A percentile compares a stretch with the other conserved stretches of the same genome.
phyloP scores from a whole-genome alignment of 2,888 invertebrate species.

The Pristionchus maxplancki region DNA sequence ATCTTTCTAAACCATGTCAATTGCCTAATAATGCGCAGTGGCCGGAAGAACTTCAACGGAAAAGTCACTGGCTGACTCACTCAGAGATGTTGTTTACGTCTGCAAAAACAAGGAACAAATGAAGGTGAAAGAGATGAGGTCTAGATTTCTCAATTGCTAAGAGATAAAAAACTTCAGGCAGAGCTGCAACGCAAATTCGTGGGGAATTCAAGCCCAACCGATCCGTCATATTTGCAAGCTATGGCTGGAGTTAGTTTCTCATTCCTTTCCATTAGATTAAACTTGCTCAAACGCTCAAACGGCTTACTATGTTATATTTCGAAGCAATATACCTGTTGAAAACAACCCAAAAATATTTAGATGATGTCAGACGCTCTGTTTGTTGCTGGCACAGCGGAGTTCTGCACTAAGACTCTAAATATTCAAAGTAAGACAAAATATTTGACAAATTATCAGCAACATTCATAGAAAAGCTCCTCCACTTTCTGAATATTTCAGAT shows the following conservation, averaged over 20 bases:
- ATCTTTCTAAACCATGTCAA: no score
- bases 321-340: neutral
- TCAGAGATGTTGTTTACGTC: neutral
- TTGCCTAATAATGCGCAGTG: no score
- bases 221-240: neutral
- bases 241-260: neutral
- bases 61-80: neutral
- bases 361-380: neutral
- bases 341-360: neutral
- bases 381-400: neutral
- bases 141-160: no score
- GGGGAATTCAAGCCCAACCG: neutral
- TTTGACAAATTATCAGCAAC: neutral
- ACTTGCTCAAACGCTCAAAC: no score
- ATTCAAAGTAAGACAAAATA: neutral
- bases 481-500: neutral
- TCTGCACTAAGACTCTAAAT: neutral
- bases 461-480: neutral
- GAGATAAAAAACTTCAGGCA: no score
- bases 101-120: neutral
- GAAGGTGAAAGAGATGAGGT: neutral
- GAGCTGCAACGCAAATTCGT: neutral
- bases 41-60: neutral
- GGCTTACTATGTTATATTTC: neutral
- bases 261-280: neutral